Percentiles rank a stretch among this genome's conserved stretches.
Conservation (phyloP, 2,113 vertebrate genomes). For the Gobio gobio region DNA sequence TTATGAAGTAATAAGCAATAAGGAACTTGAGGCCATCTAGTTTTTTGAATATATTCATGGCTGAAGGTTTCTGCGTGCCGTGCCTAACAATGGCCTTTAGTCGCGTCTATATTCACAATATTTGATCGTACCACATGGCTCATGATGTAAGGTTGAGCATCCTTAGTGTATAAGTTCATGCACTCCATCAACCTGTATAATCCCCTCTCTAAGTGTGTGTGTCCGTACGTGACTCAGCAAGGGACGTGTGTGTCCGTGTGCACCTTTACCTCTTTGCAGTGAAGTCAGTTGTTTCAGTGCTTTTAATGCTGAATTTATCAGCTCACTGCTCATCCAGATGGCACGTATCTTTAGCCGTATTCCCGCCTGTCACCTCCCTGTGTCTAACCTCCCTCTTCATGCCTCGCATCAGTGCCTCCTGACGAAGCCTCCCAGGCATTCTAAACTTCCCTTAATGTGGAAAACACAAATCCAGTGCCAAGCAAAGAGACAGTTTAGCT, state of each 20-base stretch:
- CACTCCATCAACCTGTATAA: conserved; percentile 7
- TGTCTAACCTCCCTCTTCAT: conserved; percentile 3
- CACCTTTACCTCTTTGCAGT: conserved; percentile 30
- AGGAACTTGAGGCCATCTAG: neutral
- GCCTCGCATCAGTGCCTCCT: neutral
- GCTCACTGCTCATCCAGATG: conserved; percentile 47
- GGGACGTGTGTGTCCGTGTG: neutral
- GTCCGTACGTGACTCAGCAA: neutral
- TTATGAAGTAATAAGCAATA: neutral
- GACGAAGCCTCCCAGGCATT: conserved; percentile 18
- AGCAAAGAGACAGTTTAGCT: conserved; percentile 2
- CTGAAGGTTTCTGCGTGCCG: too few relatives aligned
- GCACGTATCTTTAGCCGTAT: conserved; percentile 51
- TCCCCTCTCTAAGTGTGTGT: neutral
- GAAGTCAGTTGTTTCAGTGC: conserved; percentile 41
- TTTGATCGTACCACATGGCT: neutral
- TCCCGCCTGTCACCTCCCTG: conserved; percentile 20
- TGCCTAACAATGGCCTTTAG: neutral
- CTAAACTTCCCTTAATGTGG: conserved; percentile 19
- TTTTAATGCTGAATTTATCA: conserved; percentile 53
- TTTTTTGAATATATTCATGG: neutral
- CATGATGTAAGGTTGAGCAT: neutral
- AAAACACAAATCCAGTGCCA: conserved; percentile 16
- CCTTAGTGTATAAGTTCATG: conserved; percentile 7
- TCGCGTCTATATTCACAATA: neutral